Evolutionary conservation across 2,888 invertebrate species (phyloP).

Genomic region (Nomada ruficornis): DNA sequence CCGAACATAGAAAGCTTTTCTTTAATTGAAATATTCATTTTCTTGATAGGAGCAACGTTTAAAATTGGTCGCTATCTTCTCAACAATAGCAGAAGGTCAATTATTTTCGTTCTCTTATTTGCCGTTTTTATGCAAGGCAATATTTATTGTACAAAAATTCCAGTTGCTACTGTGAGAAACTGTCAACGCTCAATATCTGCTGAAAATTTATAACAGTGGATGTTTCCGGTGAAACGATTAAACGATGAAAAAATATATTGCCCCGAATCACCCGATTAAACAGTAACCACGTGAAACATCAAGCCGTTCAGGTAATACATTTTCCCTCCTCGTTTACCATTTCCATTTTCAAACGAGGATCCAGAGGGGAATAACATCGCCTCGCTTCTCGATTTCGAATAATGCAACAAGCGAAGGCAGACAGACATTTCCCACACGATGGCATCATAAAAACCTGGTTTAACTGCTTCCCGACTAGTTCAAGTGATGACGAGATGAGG

Average conservation of each 20-base stretch:
- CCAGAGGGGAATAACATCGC: slow-evolving; percentile 21
- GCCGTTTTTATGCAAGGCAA: too few relatives aligned
- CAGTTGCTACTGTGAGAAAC: not conserved
- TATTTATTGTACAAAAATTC: too few relatives aligned
- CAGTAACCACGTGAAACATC: not conserved
- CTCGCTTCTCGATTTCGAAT: slow-evolving; percentile 29
- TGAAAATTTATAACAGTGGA: not conserved
- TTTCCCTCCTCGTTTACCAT: not conserved
- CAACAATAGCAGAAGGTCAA: too few relatives aligned
- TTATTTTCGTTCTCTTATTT: not conserved
- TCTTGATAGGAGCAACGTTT: too few relatives aligned
- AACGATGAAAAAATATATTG: not conserved
- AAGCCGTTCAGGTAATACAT: slow-evolving; percentile 6
- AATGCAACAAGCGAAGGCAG: slow-evolving; percentile 12
- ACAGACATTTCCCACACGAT: not conserved
- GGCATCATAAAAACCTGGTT: not conserved
- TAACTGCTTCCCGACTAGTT: not conserved
- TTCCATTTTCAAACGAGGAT: not conserved
- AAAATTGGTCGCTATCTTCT: too few relatives aligned
- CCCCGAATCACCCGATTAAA: slow-evolving; percentile 7
- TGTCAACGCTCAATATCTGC: not conserved
- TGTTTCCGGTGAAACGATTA: not conserved
- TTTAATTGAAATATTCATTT: too few relatives aligned
- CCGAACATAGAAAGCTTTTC: not conserved
- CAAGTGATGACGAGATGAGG: not conserved